A percentile compares a stretch with the other conserved stretches of the same genome.
These are phyloP conservation scores for Callipepla californica DNA, from an alignment of 2,113 vertebrate genomes.

Conservation along the genomic window DNA sequence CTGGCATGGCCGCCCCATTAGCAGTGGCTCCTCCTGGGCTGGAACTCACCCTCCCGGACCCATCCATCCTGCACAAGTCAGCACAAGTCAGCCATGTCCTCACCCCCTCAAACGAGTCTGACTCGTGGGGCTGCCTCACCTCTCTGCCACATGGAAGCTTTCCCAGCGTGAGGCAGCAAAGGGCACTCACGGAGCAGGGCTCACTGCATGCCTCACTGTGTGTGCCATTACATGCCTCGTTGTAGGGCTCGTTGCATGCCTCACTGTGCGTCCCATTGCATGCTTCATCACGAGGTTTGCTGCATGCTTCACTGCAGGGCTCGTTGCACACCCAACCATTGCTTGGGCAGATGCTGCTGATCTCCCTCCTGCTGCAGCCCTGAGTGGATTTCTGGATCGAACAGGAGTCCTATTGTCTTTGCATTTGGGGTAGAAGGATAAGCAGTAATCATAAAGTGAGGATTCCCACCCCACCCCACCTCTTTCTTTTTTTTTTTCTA, in stretches of 20 bases:
- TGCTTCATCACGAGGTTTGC: not conserved
- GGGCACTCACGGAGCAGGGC: accelerated
- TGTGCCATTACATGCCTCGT: too few relatives aligned
- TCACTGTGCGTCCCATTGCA: not conserved
- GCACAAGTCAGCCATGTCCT: not conserved
- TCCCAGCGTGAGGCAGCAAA: not conserved
- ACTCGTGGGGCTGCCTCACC: not conserved
- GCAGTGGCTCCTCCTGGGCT: not conserved
- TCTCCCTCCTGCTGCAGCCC: not conserved
- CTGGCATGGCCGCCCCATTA: accelerated
- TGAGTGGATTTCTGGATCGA: constrained; percentile 1
- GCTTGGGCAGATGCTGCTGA: accelerated
- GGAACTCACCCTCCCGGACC: not conserved
- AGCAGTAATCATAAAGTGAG: constrained; percentile 1
- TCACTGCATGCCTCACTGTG: not conserved
- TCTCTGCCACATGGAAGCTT: not conserved
- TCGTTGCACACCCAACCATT: not conserved
- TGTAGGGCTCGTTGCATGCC: too few relatives aligned
- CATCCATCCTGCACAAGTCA: not conserved
- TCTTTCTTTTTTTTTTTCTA: not conserved
- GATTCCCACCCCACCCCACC: not conserved
- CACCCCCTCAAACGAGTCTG: not conserved
- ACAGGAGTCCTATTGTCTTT: not conserved
- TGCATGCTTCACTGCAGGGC: too few relatives aligned
- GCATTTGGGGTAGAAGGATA: not conserved